Conservation (phyloP, 2,888 invertebrate species). For the Apamea sordens region DNA sequence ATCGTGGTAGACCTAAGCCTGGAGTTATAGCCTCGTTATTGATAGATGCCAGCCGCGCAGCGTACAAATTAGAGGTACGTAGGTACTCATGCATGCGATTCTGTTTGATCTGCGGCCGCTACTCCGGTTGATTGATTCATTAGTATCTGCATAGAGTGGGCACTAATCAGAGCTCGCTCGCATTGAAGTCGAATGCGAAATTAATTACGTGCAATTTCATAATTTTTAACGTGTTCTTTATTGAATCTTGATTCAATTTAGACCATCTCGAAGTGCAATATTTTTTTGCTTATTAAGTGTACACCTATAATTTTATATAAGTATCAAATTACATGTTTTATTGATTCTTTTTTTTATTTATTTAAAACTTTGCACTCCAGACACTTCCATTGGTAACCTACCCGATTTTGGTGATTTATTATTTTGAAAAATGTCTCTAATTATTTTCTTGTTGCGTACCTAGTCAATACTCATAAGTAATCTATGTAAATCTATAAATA, state of each 20-base stretch:
- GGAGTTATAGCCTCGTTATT: not conserved
- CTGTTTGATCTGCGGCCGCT: constrained; percentile 53
- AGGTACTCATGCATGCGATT: constrained; percentile 47
- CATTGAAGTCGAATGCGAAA: constrained; percentile 4
- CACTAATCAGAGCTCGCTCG: constrained; percentile 35
- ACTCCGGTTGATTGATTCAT: constrained; percentile 56
- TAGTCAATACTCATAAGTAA: not conserved
- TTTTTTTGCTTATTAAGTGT: not conserved
- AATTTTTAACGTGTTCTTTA: not conserved
- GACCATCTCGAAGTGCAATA: not conserved
- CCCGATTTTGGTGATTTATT: not conserved
- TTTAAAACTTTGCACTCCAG: too few species aligned
- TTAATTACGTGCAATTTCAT: constrained; percentile 9
- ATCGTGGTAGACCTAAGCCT: not conserved
- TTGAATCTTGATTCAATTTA: not conserved
- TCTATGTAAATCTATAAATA: not conserved
- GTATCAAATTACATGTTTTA: not conserved
- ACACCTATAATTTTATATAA: not conserved
- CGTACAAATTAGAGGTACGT: constrained; percentile 31
- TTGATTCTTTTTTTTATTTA: not conserved
- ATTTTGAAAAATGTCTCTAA: too few species aligned
- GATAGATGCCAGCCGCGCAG: not conserved
- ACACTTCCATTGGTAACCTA: not conserved
- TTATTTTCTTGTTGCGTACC: not conserved
- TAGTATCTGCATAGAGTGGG: constrained; percentile 50